These are phyloP conservation scores for Sialia sialis DNA, from an alignment of 2,113 vertebrate genomes.

Conservation along the genomic window DNA sequence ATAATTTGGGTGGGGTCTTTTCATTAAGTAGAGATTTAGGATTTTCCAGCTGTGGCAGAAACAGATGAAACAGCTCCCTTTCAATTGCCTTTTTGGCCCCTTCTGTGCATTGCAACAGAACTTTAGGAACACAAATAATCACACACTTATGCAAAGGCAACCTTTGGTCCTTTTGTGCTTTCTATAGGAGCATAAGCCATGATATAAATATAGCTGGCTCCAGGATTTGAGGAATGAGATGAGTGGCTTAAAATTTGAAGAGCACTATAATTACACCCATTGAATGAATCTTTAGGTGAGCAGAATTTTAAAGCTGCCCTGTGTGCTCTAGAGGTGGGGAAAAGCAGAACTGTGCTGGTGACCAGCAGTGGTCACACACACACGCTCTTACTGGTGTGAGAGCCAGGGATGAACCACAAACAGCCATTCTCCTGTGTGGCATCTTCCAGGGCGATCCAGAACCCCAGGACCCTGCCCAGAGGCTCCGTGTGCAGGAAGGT, in stretches of 20 bases:
- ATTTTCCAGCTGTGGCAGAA: neutral
- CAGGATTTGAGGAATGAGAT: neutral
- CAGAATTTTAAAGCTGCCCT: neutral
- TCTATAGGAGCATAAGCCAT: neutral
- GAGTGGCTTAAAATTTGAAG: neutral
- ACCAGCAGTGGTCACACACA: neutral
- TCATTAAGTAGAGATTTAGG: neutral
- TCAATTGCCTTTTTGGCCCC: neutral
- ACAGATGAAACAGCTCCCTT: neutral
- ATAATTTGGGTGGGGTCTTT: neutral
- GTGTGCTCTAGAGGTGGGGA: neutral
- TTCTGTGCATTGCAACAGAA: neutral
- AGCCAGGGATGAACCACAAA: slow-evolving; percentile 93
- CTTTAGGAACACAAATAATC: neutral
- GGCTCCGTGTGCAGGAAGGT: slow-evolving; percentile 93
- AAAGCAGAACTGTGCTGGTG: neutral
- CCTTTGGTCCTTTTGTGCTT: neutral
- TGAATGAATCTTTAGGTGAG: neutral
- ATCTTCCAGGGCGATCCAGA: slow-evolving; percentile 93
- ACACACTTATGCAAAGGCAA: neutral
- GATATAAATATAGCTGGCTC: neutral
- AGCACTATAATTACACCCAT: neutral
- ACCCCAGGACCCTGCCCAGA: slow-evolving; percentile 82
- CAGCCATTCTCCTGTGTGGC: slow-evolving; percentile 86
- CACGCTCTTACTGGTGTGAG: slow-evolving; percentile 81